Conservation (phyloP, 2,888 invertebrate species). For the Phytoseiulus persimilis region DNA sequence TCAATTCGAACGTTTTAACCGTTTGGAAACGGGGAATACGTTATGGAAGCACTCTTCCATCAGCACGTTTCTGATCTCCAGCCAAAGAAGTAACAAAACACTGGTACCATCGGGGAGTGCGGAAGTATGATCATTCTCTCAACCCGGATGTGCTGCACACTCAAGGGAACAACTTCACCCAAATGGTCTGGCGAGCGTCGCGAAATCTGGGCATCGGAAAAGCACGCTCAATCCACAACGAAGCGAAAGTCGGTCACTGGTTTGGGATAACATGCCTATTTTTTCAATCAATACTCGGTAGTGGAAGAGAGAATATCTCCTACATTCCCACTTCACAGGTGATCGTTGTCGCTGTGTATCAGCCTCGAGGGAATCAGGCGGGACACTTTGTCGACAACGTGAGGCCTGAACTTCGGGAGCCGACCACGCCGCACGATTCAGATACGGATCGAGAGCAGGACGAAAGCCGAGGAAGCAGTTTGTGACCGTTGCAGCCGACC, state of each 20-base stretch:
- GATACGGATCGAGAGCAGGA: background rate
- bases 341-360: slow-evolving; percentile 17
- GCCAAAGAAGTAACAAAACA: slow-evolving; percentile 26
- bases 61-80: background rate
- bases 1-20: too few species aligned
- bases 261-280: too few species aligned
- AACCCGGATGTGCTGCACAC: slow-evolving; percentile 24
- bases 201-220: slow-evolving; percentile 9
- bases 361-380: background rate
- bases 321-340: too few species aligned
- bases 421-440: slow-evolving; percentile 8
- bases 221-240: slow-evolving; percentile 27
- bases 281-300: too few species aligned
- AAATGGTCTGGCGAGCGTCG: slow-evolving; percentile 13
- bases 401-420: background rate
- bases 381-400: slow-evolving; percentile 28
- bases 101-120: slow-evolving; percentile 18
- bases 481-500: background rate
- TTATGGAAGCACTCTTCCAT: too few species aligned
- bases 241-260: background rate
- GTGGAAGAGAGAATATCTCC: too few species aligned
- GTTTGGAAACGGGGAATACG: too few species aligned
- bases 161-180: background rate
- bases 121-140: slow-evolving; percentile 10
- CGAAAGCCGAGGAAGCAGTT: background rate